Percentiles rank a stretch among this genome's conserved stretches.
Evolutionary conservation across 1,140 invertebrate genomes (phyloP).

Genomic region (Gonatopus flavifemur): DNA sequence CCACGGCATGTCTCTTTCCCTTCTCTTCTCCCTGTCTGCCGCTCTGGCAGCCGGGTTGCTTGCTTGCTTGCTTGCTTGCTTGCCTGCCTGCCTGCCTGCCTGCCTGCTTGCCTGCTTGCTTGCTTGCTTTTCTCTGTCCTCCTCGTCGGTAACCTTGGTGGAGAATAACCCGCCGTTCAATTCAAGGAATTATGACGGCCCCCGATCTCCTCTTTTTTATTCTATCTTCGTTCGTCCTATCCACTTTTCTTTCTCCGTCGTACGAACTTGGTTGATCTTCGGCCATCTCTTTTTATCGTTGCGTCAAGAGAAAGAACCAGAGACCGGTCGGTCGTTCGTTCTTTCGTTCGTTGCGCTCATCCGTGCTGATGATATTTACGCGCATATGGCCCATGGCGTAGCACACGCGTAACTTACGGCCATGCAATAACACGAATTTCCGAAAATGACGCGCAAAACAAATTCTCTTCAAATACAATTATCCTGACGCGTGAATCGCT

Average conservation of each 20-base stretch:
- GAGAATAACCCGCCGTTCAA: conserved; percentile 54
- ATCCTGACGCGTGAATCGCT: too few relatives aligned
- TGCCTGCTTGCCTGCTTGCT: conserved; percentile 12
- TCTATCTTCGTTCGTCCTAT: conserved; percentile 19
- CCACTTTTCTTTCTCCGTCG: conserved; percentile 22
- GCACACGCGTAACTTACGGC: too few relatives aligned
- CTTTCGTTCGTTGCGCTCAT: conserved; percentile 13
- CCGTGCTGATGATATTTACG: conserved; percentile 21
- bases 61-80: conserved; percentile 14
- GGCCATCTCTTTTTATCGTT: conserved; percentile 19
- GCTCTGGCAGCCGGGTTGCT: conserved; percentile 17
- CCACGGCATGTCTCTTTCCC: conserved; percentile 13
- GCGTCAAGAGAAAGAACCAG: neutral
- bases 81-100: conserved; percentile 19
- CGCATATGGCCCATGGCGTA: conserved; percentile 9
- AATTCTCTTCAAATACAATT: too few relatives aligned
- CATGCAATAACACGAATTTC: too few relatives aligned
- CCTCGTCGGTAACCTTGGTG: conserved; percentile 48
- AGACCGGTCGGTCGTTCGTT: conserved; percentile 1
- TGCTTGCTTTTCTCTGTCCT: conserved; percentile 23
- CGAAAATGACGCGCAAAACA: too few relatives aligned
- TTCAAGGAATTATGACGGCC: conserved; percentile 54
- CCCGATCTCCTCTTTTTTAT: conserved; percentile 31
- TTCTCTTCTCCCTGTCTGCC: conserved; percentile 12
- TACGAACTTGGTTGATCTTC: conserved; percentile 17